Conservation (phyloP, 2,113 vertebrate genomes). For the Chaenogobius annularis region DNA sequence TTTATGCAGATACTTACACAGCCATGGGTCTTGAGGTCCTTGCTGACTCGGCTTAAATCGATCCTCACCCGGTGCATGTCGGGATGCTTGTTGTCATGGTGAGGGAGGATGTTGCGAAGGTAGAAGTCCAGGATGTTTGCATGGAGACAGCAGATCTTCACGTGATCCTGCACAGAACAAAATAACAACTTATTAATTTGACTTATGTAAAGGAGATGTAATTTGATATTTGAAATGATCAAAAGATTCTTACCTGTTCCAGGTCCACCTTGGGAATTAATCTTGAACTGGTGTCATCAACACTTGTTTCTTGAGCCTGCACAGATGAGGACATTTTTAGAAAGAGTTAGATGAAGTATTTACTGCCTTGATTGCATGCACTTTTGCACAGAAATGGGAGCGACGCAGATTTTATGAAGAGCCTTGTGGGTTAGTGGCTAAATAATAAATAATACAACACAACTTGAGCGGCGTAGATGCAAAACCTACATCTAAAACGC, state of each 20-base stretch:
- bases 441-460: too few species aligned
- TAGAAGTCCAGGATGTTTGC: constrained; percentile 72
- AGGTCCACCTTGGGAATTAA: constrained; percentile 19
- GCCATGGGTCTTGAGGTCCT: constrained; percentile 51
- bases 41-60: constrained; percentile 51
- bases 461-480: not conserved
- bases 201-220: not conserved
- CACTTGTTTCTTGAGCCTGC: constrained; percentile 41
- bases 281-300: constrained; percentile 37
- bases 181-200: not conserved
- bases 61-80: constrained; percentile 43
- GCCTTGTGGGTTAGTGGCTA: too few species aligned
- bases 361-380: not conserved
- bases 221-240: not conserved
- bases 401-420: not conserved
- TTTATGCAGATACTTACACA: constrained; percentile 52
- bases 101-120: constrained; percentile 55
- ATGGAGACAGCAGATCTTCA: constrained; percentile 68
- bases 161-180: constrained; percentile 29
- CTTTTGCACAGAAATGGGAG: not conserved
- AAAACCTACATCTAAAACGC: not conserved
- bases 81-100: constrained; percentile 1
- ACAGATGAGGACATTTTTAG: not conserved
- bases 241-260: constrained; percentile 20
- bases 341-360: not conserved